A percentile compares a stretch with the other conserved stretches of the same genome.
These are phyloP conservation scores for Panthera uncia DNA, from an alignment of 2,113 vertebrate genomes.

Conservation along the genomic window DNA sequence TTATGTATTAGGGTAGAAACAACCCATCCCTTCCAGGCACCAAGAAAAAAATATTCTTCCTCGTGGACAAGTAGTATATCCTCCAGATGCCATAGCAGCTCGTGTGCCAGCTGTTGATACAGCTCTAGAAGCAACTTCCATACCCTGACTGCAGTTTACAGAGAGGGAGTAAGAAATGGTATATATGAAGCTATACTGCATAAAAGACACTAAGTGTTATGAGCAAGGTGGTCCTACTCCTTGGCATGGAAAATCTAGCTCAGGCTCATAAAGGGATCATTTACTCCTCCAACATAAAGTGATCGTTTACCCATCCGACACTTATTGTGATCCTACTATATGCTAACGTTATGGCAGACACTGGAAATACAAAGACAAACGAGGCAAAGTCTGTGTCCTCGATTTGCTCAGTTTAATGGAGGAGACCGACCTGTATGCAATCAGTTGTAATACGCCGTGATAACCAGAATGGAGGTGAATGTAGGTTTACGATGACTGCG, in stretches of 20 bases:
- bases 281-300: not conserved
- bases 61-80: not conserved
- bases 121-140: not conserved
- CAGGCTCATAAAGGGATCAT: not conserved
- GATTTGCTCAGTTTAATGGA: conserved; percentile 3
- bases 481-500: not conserved
- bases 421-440: not conserved
- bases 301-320: not conserved
- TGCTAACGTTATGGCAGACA: not conserved
- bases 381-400: not conserved
- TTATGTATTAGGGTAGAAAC: not conserved
- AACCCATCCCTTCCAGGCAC: not conserved
- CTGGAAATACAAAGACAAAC: not conserved
- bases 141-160: not conserved
- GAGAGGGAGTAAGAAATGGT: not conserved
- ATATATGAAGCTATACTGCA: not conserved
- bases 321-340: not conserved
- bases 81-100: not conserved
- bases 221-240: not conserved
- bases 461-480: not conserved
- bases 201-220: not conserved
- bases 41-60: not conserved
- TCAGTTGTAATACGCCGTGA: not conserved
- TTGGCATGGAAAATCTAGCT: not conserved
- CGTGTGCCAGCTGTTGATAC: not conserved